Evolutionary conservation across 2,113 vertebrate genomes (phyloP).

Genomic region (Gymnorhina tibicen): DNA sequence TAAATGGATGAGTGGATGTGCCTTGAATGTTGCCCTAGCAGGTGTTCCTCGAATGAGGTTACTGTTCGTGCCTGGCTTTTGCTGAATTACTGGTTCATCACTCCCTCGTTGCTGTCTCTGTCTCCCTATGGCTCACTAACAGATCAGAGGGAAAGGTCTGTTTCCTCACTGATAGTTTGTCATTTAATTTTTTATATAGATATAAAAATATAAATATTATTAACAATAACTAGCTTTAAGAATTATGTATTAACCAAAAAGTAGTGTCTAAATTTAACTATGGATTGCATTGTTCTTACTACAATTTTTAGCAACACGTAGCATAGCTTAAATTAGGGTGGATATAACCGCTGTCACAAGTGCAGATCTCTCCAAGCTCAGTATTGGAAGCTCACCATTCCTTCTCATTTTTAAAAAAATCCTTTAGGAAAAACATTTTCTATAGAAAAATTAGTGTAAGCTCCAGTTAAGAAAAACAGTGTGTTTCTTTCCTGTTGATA

Average conservation of each 20-base stretch:
- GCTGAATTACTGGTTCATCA: neutral
- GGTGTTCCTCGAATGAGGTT: neutral
- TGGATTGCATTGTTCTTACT: neutral
- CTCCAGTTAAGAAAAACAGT: neutral
- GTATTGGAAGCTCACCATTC: neutral
- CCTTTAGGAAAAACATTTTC: neutral
- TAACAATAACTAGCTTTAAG: neutral
- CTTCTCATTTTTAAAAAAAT: neutral
- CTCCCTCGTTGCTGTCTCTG: accelerated
- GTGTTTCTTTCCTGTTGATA: neutral
- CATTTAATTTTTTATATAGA: neutral
- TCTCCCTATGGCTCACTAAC: neutral
- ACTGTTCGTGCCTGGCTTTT: neutral
- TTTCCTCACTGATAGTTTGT: neutral
- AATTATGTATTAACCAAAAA: neutral
- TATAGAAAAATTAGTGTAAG: neutral
- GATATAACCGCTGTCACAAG: neutral
- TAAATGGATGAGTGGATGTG: neutral
- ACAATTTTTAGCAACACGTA: neutral
- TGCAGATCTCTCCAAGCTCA: neutral
- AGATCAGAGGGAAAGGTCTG: neutral
- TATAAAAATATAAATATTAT: no score
- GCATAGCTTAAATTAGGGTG: neutral
- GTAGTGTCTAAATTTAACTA: neutral
- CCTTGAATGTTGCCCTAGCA: neutral